Conservation (phyloP, 2,888 invertebrate genomes). For the Drosophila prostipennis region DNA sequence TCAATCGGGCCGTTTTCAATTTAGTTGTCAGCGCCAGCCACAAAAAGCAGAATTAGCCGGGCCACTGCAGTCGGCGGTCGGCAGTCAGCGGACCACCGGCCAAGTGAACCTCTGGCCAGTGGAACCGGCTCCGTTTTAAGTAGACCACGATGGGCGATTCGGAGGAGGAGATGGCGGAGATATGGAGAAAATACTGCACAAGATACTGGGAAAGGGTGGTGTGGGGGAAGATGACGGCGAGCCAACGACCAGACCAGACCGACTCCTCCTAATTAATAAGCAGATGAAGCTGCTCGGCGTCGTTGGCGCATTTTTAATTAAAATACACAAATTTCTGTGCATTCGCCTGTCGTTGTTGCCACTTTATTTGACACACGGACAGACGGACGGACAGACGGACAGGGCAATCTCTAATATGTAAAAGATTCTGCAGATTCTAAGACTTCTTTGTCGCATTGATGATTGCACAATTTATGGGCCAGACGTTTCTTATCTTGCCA, state of each 20-base stretch:
- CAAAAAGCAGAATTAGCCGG: slow-evolving; percentile 41
- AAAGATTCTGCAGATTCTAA: slow-evolving; percentile 28
- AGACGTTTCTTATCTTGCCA: slow-evolving; percentile 45
- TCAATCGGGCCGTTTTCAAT: slow-evolving; percentile 59
- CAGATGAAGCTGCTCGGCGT: slow-evolving; percentile 70
- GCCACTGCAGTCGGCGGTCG: slow-evolving; percentile 8
- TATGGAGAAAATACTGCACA: not conserved
- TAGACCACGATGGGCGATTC: slow-evolving; percentile 22
- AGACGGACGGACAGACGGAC: not conserved
- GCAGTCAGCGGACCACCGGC: slow-evolving; percentile 61
- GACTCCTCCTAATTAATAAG: slow-evolving; percentile 68
- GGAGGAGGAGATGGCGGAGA: slow-evolving; percentile 4
- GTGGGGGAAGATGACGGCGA: slow-evolving; percentile 7
- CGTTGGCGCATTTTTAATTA: slow-evolving; percentile 76
- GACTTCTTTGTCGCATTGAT: slow-evolving; percentile 49
- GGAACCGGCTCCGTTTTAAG: slow-evolving; percentile 38
- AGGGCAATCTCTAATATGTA: slow-evolving; percentile 40
- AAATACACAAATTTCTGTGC: slow-evolving; percentile 78
- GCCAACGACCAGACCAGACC: slow-evolving; percentile 33
- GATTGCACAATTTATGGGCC: slow-evolving; percentile 53
- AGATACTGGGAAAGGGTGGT: not conserved
- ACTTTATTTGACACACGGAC: slow-evolving; percentile 53
- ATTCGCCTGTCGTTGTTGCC: slow-evolving; percentile 62
- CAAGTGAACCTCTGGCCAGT: slow-evolving; percentile 48
- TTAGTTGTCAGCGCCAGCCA: slow-evolving; percentile 55